phyloP scores from a whole-genome alignment of 2,888 invertebrate genomes.

The Andricus curvator region DNA sequence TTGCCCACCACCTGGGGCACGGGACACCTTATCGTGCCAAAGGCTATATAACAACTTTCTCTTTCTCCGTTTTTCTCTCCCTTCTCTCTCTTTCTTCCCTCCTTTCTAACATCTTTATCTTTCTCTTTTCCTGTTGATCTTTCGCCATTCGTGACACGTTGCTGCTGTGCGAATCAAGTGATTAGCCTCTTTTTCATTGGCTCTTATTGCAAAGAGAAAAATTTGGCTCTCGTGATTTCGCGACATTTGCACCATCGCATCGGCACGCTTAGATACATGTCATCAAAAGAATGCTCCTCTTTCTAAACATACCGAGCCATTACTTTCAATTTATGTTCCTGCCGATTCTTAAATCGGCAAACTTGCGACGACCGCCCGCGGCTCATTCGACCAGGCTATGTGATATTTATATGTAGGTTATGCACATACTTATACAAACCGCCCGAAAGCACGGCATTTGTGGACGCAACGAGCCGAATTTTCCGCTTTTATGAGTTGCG shows the following conservation, averaged over 20 bases:
- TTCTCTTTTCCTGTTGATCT: background rate
- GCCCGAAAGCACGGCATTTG: constrained; percentile 48
- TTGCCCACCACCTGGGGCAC: constrained; percentile 74
- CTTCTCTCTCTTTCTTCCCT: background rate
- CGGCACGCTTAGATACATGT: constrained; percentile 58
- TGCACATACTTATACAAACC: constrained; percentile 50
- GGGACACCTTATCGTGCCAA: constrained; percentile 74
- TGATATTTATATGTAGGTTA: constrained; percentile 41
- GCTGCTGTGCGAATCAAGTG: background rate
- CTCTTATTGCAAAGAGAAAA: constrained; percentile 17
- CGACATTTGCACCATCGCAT: constrained; percentile 65
- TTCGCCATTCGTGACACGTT: constrained; percentile 29
- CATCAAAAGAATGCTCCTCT: constrained; percentile 33
- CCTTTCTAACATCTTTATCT: background rate
- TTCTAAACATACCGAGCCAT: constrained; percentile 60
- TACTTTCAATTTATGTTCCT: constrained; percentile 76
- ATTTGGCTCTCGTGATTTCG: constrained; percentile 64
- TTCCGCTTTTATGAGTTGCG: background rate
- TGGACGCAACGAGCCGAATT: constrained; percentile 1
- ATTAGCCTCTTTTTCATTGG: background rate
- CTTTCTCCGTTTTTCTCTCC: constrained; percentile 44
- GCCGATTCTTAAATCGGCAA: constrained; percentile 68
- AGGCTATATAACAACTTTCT: constrained; percentile 55
- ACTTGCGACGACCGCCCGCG: constrained; percentile 68
- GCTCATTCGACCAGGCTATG: constrained; percentile 42